Evolutionary conservation across 2,888 invertebrate species (phyloP).

Genomic region (Acleris cristana): DNA sequence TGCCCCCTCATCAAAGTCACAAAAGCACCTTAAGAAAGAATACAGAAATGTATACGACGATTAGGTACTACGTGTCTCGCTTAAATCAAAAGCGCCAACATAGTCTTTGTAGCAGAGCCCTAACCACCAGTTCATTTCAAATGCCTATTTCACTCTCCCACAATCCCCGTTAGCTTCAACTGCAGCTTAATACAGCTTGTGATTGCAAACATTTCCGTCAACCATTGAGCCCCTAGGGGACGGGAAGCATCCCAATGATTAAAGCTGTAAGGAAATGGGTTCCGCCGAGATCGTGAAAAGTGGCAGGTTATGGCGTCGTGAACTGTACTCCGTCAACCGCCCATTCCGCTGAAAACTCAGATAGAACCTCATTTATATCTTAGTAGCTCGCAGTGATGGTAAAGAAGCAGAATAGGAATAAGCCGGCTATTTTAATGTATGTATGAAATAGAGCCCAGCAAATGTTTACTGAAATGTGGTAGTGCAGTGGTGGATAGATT

Average conservation of each 20-base stretch:
- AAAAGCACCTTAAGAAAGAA: no score
- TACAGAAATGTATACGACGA: no score
- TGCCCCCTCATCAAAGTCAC: no score
- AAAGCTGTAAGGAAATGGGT: constrained; percentile 17
- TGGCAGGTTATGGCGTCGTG: constrained; percentile 13
- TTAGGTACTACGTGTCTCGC: no score
- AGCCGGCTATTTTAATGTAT: neutral
- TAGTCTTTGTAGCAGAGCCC: neutral
- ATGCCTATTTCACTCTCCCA: neutral
- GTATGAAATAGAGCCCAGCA: neutral
- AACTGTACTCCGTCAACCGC: constrained; percentile 11
- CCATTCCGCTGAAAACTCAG: constrained; percentile 17
- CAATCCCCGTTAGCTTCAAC: neutral
- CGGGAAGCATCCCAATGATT: constrained; percentile 16
- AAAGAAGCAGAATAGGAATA: neutral
- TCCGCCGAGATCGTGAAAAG: constrained; percentile 13
- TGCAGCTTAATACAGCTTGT: neutral
- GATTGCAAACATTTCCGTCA: neutral
- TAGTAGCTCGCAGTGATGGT: constrained; percentile 2
- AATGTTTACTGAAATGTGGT: no score
- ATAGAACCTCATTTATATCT: constrained; percentile 21
- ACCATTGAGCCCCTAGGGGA: constrained; percentile 8
- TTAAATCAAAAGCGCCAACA: neutral
- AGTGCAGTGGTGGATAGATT: no score
- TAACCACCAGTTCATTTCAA: neutral